phyloP scores from a whole-genome alignment of 1,140 invertebrate species.

The Megathymus violae region DNA sequence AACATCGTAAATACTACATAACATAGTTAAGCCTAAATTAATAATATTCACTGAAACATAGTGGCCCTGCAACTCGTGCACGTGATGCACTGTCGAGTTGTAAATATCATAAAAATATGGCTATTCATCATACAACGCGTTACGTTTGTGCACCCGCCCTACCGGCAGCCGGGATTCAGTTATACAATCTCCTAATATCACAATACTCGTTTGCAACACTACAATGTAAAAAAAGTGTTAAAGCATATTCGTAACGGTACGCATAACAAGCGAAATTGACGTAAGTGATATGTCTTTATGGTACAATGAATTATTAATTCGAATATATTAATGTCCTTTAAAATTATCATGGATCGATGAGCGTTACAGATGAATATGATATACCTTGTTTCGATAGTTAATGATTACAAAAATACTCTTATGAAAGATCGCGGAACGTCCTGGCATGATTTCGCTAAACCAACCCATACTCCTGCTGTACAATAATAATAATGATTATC shows the following conservation, averaged over 20 bases:
- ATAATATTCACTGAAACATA: slow-evolving; percentile 73
- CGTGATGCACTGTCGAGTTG: slow-evolving; percentile 62
- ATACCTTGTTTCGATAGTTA: slow-evolving; percentile 29
- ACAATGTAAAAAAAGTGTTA: slow-evolving; percentile 56
- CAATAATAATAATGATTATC: slow-evolving; percentile 1
- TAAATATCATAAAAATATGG: slow-evolving; percentile 80
- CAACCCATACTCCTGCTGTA: slow-evolving; percentile 5
- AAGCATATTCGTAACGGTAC: slow-evolving; percentile 43
- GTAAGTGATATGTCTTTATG: slow-evolving; percentile 65
- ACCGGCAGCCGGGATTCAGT: slow-evolving; percentile 38
- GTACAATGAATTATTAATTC: slow-evolving; percentile 40
- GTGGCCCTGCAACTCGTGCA: slow-evolving; percentile 52
- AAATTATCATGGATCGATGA: slow-evolving; percentile 16
- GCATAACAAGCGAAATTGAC: slow-evolving; percentile 68
- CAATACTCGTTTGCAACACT: slow-evolving; percentile 70
- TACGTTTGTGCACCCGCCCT: slow-evolving; percentile 70
- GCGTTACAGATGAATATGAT: slow-evolving; percentile 30
- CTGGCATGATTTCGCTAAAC: neutral
- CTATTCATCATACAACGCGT: slow-evolving; percentile 70
- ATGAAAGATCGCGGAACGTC: slow-evolving; percentile 20
- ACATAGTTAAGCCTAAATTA: slow-evolving; percentile 77
- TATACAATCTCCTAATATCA: slow-evolving; percentile 75
- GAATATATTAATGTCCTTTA: neutral
- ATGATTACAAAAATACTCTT: slow-evolving; percentile 30
- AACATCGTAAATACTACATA: slow-evolving; percentile 81